Evolutionary conservation across 2,113 vertebrate genomes (phyloP).

Genomic region (Epinephelus cyanopodus): DNA sequence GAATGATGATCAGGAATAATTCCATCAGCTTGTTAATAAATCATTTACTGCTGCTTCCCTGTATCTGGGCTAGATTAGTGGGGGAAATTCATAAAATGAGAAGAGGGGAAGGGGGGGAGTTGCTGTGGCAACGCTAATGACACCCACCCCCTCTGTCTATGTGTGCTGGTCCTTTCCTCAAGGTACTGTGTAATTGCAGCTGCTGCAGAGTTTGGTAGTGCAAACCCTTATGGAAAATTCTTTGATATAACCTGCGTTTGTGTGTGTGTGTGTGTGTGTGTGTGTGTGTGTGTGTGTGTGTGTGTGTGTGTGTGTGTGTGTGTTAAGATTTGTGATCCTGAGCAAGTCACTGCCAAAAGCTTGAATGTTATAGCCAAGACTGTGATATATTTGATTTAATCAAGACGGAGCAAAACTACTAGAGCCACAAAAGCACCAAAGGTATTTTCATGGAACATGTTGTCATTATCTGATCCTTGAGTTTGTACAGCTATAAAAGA

Average conservation of each 20-base stretch:
- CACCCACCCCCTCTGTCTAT: constrained; percentile 52
- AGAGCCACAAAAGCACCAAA: constrained; percentile 19
- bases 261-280: constrained; percentile 4
- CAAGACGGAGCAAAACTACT: constrained; percentile 3
- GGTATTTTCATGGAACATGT: constrained; percentile 8
- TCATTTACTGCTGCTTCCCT: constrained; percentile 64
- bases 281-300: background rate
- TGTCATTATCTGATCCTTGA: constrained; percentile 30
- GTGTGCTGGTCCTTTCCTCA: constrained; percentile 48
- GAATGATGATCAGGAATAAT: constrained; percentile 78
- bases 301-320: background rate
- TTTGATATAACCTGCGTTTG: constrained; percentile 19
- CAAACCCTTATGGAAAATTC: constrained; percentile 22
- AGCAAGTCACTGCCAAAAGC: constrained; percentile 9
- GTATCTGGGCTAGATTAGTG: constrained; percentile 71
- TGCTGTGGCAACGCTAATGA: constrained; percentile 80
- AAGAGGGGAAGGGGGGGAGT: constrained; percentile 42
- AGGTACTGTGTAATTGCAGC: constrained; percentile 62
- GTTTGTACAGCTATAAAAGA: constrained; percentile 7
- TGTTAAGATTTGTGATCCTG: constrained; percentile 30
- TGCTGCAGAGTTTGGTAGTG: constrained; percentile 43
- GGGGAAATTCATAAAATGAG: constrained; percentile 67
- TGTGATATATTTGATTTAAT: constrained; percentile 55
- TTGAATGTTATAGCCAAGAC: constrained; percentile 22
- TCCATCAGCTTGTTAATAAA: constrained; percentile 80